A percentile compares a stretch with the other conserved stretches of the same genome.
Conservation (phyloP, 2,113 vertebrate genomes). For the Cinclus mexicanus region DNA sequence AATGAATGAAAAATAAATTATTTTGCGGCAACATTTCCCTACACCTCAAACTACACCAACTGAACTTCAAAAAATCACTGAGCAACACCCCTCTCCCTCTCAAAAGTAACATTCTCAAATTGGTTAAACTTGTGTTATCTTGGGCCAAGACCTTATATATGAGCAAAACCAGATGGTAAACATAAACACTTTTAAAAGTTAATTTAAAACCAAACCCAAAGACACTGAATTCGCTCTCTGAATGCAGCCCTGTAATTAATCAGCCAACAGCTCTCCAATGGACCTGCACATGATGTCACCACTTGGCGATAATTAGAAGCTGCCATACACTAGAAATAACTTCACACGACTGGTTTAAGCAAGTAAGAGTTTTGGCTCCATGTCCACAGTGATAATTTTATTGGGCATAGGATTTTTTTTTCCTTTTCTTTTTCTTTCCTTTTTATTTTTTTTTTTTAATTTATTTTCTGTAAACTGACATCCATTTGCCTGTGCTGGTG, state of each 20-base stretch:
- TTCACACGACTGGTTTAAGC: not conserved
- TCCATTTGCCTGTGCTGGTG: not conserved
- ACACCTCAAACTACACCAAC: not conserved
- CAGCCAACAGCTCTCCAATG: slow-evolving; percentile 51
- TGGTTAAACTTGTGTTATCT: slow-evolving; percentile 42
- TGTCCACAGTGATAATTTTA: not conserved
- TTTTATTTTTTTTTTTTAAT: not conserved
- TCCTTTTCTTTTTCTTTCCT: too few species aligned
- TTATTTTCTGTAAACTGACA: not conserved
- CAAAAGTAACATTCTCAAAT: not conserved
- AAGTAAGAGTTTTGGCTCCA: not conserved
- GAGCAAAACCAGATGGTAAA: slow-evolving; percentile 74
- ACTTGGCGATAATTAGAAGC: slow-evolving; percentile 60
- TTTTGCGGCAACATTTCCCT: not conserved
- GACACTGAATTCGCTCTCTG: slow-evolving; percentile 56
- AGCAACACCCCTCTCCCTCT: not conserved
- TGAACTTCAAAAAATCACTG: not conserved
- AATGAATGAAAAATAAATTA: not conserved
- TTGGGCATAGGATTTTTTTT: not conserved
- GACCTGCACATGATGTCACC: slow-evolving; percentile 51
- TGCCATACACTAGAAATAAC: slow-evolving; percentile 36
- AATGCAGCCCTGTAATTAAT: slow-evolving; percentile 65
- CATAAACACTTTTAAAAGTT: slow-evolving; percentile 68
- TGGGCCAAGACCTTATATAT: slow-evolving; percentile 44
- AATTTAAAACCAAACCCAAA: slow-evolving; percentile 71